Evolutionary conservation across 2,797 vertebrate genomes (phyloP).

Genomic region (Dipus sagitta): DNA sequence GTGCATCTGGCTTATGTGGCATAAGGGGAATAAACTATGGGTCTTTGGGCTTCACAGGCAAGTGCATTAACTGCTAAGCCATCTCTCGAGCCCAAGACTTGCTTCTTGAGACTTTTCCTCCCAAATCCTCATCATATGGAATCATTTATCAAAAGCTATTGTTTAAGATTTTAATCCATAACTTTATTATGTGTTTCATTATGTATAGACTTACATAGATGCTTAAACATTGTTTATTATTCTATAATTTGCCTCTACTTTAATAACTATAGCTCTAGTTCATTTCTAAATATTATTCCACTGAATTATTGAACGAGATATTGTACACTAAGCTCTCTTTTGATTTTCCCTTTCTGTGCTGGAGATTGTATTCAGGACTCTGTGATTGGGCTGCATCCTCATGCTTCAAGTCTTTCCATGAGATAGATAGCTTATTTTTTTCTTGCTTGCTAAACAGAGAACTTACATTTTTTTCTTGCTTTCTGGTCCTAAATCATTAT

Average conservation of each 20-base stretch:
- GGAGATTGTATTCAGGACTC: too few relatives aligned
- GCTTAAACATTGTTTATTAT: background rate
- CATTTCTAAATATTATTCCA: background rate
- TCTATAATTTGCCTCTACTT: background rate
- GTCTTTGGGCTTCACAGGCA: too few relatives aligned
- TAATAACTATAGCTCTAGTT: background rate
- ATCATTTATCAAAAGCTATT: background rate
- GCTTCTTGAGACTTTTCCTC: background rate
- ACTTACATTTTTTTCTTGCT: background rate
- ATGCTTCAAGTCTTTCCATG: too few relatives aligned
- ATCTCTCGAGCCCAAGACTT: too few relatives aligned
- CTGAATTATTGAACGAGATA: background rate
- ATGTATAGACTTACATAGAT: background rate
- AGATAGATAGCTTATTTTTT: too few relatives aligned
- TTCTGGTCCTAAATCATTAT: background rate
- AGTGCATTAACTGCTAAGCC: too few relatives aligned
- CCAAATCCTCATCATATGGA: background rate
- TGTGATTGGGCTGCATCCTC: too few relatives aligned
- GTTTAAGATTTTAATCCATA: background rate
- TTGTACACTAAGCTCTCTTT: background rate
- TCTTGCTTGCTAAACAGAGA: too few relatives aligned
- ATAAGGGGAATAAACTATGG: too few relatives aligned
- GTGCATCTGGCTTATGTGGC: too few relatives aligned
- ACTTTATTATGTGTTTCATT: background rate
- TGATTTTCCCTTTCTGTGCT: background rate